Evolutionary conservation across 35 echinoderm and acorn worm species (phyloP).

Genomic region (Ptychodera flava): DNA sequence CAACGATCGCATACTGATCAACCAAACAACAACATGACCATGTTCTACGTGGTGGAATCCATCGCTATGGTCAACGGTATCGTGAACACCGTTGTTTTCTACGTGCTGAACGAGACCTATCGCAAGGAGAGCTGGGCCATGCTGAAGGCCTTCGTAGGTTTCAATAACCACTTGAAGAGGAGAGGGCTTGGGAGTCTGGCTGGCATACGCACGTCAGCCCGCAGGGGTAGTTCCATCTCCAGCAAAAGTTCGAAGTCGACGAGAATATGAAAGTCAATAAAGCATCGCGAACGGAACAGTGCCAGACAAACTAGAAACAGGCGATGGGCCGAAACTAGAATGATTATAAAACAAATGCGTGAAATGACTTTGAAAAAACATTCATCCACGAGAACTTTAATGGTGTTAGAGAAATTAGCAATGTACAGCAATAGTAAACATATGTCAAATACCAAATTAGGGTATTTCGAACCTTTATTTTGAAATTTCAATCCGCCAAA

Average conservation of each 20-base stretch:
- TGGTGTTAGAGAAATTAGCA: not conserved
- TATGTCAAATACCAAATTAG: not conserved
- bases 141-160: not conserved
- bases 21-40: not conserved
- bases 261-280: not conserved
- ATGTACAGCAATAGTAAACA: not conserved
- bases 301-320: not conserved
- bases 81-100: constrained; percentile 87
- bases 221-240: not conserved
- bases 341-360: not conserved
- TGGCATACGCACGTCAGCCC: not conserved
- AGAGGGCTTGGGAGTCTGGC: not conserved
- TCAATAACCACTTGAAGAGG: not conserved
- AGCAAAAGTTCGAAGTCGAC: not conserved
- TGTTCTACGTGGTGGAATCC: constrained; percentile 70
- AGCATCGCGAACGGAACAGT: too few species aligned
- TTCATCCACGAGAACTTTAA: not conserved
- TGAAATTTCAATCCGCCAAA: too few species aligned
- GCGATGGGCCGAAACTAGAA: not conserved
- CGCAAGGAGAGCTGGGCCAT: constrained; percentile 42
- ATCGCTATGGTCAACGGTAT: constrained; percentile 82
- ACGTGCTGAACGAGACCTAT: constrained; percentile 79
- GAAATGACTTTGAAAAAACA: not conserved
- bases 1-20: not conserved
- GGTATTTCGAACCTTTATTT: too few species aligned